Evolutionary conservation across 2,797 vertebrate genomes (phyloP).

Genomic region (Picus viridis): DNA sequence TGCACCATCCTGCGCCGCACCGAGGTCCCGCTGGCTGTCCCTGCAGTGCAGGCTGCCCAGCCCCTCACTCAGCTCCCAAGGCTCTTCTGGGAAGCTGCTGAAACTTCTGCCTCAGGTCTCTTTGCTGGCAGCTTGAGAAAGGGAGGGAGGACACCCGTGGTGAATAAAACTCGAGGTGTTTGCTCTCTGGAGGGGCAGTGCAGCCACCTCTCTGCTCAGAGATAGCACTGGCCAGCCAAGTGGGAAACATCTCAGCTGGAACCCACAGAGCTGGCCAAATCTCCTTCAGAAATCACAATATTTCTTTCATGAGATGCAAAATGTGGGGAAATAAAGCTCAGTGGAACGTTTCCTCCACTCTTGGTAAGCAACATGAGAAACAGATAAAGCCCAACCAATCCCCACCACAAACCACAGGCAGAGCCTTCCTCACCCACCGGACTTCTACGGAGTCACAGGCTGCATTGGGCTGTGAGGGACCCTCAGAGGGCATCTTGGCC

Average conservation of each 20-base stretch:
- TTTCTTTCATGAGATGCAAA: conserved; percentile 23
- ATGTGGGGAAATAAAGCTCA: conserved; percentile 29
- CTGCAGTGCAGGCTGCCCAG: not conserved
- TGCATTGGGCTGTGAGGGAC: too few relatives aligned
- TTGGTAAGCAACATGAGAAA: conserved; percentile 9
- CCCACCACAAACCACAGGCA: not conserved
- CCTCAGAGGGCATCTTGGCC: too few relatives aligned
- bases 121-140: not conserved
- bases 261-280: conserved; percentile 25
- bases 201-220: not conserved
- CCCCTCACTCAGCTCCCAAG: not conserved
- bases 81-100: not conserved
- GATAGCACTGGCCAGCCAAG: not conserved
- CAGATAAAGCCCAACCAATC: not conserved
- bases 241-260: conserved; percentile 18
- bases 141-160: accelerated
- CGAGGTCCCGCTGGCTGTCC: not conserved
- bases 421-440: conserved; percentile 50
- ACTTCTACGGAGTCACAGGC: not conserved
- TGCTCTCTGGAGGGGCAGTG: not conserved
- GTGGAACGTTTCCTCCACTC: conserved; percentile 16
- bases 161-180: not conserved
- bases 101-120: not conserved
- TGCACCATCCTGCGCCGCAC: not conserved
- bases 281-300: not conserved